phyloP scores from a whole-genome alignment of 2,113 vertebrate species.

The Bos indicus region DNA sequence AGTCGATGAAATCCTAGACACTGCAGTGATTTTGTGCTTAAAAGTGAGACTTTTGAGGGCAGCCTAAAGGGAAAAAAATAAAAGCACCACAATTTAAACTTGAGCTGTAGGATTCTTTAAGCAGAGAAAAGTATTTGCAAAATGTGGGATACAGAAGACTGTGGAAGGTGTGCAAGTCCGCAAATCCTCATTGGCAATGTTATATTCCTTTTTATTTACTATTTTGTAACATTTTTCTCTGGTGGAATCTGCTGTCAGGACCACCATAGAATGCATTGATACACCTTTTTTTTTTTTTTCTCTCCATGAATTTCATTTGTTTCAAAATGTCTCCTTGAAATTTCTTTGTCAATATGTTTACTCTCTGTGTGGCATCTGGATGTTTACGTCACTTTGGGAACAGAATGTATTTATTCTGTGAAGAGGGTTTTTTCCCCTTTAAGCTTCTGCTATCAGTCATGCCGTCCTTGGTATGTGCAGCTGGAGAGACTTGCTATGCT shows the following conservation, averaged over 20 bases:
- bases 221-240: not conserved
- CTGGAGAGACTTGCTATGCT: not conserved
- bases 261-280: not conserved
- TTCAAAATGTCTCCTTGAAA: constrained; percentile 35
- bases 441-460: not conserved
- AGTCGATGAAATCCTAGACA: constrained; percentile 52
- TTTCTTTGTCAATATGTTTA: not conserved
- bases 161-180: not conserved
- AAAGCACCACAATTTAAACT: not conserved
- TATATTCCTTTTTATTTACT: not conserved
- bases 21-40: constrained; percentile 47
- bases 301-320: constrained; percentile 3
- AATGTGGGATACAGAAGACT: not conserved
- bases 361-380: not conserved
- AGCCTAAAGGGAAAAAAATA: not conserved
- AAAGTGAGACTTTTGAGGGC: constrained; percentile 44
- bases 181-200: not conserved
- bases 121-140: not conserved
- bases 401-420: not conserved
- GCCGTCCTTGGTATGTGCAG: not conserved
- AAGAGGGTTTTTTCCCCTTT: constrained; percentile 60
- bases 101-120: not conserved
- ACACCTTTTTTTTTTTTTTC: not conserved
- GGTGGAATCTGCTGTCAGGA: not conserved
- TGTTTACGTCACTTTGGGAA: constrained; percentile 52